Conservation (phyloP, 2,113 vertebrate genomes). For the Lucifuga dentata region DNA sequence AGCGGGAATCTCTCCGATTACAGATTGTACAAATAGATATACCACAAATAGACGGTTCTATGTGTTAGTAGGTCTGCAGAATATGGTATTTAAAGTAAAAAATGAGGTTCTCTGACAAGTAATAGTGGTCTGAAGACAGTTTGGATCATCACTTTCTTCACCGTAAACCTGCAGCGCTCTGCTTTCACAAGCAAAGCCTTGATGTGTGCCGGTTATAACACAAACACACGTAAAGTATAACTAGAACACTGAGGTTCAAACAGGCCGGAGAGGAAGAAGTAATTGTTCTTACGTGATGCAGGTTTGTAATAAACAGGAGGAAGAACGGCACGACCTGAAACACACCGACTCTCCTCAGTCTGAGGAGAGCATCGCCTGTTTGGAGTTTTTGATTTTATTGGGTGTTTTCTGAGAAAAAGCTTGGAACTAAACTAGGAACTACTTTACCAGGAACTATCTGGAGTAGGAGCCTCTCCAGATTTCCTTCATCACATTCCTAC, state of each 20-base stretch:
- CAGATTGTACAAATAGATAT: conserved; percentile 32
- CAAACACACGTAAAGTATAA: neutral
- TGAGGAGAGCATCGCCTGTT: too few species aligned
- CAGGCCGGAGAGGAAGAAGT: neutral
- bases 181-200: conserved; percentile 40
- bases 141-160: conserved; percentile 60
- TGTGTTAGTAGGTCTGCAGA: conserved; percentile 43
- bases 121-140: conserved; percentile 46
- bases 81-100: conserved; percentile 55
- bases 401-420: too few species aligned
- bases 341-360: too few species aligned
- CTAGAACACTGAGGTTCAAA: conserved; percentile 10
- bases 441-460: too few species aligned
- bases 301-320: conserved; percentile 17
- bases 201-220: conserved; percentile 30
- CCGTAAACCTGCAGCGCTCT: conserved; percentile 31
- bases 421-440: too few species aligned
- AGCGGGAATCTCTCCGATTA: conserved; percentile 65
- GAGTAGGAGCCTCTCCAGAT: too few species aligned
- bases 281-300: conserved; percentile 14
- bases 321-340: neutral
- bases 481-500: too few species aligned
- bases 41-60: conserved; percentile 47
- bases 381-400: too few species aligned
- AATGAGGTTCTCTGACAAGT: conserved; percentile 35